Conservation (phyloP, 2,888 invertebrate genomes). For the Azorinus chamasolen region DNA sequence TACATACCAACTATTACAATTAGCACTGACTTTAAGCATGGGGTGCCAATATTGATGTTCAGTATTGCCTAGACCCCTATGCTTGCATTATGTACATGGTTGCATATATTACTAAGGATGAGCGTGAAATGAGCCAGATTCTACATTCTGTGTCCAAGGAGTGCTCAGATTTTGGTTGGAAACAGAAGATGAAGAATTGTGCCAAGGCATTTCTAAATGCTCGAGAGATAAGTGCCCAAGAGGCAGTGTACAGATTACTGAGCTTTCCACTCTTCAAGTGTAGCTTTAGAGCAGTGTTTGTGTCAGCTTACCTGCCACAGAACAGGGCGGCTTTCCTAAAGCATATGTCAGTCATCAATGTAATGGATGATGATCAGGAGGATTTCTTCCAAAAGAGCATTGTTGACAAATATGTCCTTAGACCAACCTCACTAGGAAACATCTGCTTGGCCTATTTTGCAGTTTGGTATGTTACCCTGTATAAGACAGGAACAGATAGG, state of each 20-base stretch:
- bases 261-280: constrained; percentile 42
- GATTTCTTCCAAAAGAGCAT: constrained; percentile 28
- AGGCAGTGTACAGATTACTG: constrained; percentile 44
- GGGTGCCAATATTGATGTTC: constrained; percentile 53
- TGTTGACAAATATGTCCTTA: constrained; percentile 27
- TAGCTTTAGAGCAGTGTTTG: constrained; percentile 32
- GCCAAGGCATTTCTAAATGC: constrained; percentile 36
- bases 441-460: constrained; percentile 47
- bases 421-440: constrained; percentile 15
- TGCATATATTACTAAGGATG: constrained; percentile 42
- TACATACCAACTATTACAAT: constrained; percentile 35
- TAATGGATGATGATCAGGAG: constrained; percentile 50
- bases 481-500: not conserved
- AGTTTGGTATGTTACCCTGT: constrained; percentile 8
- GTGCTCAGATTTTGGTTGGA: not conserved
- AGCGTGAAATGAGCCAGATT: constrained; percentile 22
- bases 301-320: constrained; percentile 46
- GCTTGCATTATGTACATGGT: constrained; percentile 46
- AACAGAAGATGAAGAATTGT: constrained; percentile 26
- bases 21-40: constrained; percentile 19
- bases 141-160: constrained; percentile 21
- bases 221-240: constrained; percentile 43
- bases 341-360: constrained; percentile 21
- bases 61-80: constrained; percentile 38
- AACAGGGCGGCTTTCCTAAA: constrained; percentile 46